Evolutionary conservation across 1,140 invertebrate species (phyloP).

Genomic region (Idris sp.): DNA sequence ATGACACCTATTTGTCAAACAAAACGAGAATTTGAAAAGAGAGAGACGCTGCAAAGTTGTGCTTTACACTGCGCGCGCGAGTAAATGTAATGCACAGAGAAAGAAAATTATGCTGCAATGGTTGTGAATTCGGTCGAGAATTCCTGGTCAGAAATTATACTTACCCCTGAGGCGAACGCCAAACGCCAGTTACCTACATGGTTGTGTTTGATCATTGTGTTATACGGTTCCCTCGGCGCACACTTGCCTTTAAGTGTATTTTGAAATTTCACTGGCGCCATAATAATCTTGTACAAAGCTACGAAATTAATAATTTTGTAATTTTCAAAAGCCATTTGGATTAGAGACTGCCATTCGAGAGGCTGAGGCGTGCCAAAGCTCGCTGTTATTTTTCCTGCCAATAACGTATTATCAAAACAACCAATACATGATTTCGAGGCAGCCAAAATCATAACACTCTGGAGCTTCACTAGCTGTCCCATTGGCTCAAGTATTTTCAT

Average conservation of each 20-base stretch:
- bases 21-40: no score
- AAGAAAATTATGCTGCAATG: constrained; percentile 58
- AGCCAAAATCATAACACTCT: no score
- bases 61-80: constrained; percentile 22
- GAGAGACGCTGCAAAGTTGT: not conserved
- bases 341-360: no score
- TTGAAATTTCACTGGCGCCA: constrained; percentile 72
- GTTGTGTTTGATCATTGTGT: constrained; percentile 74
- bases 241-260: constrained; percentile 74
- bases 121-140: constrained; percentile 56
- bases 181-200: constrained; percentile 54
- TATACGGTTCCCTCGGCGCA: constrained; percentile 72
- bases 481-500: constrained; percentile 60
- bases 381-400: no score
- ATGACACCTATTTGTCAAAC: no score
- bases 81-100: constrained; percentile 48
- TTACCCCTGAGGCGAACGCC: constrained; percentile 52
- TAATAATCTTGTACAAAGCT: constrained; percentile 73
- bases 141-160: constrained; percentile 63
- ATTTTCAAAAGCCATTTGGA: constrained; percentile 29
- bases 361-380: no score
- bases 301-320: constrained; percentile 58
- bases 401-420: no score
- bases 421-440: no score
- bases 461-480: no score